Evolutionary conservation across 2,888 invertebrate species (phyloP), one percentile per base, ranked within the genome.

Genomic region (Dione vanillae): DNA sequence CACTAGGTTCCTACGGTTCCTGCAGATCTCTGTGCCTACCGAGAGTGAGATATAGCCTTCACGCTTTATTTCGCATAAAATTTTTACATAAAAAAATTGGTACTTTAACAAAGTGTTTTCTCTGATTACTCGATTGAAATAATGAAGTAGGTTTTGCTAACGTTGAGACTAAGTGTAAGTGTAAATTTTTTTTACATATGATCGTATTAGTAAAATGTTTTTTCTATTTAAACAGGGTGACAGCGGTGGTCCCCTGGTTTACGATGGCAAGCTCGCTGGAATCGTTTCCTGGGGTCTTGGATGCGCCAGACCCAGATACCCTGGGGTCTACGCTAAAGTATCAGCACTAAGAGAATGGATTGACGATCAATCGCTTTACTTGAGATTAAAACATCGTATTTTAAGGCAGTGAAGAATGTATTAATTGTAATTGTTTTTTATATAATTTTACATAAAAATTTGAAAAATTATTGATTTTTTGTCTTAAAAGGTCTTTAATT

Each of bases 251-350:
- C 87, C 87, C 0, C 72, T 92, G 0, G 85, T 90, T 0, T 76
- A 85, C 65, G 84, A 93, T 0, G 90, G 90, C 3, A 92, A 90
- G 61, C 84, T 94, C 9, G 90, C 91, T 12, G 94, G 94, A 0
- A 82, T 94, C 0, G 90, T 94, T 0, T 89, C 92, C 0, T 94
- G 91, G 87, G 92, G 94, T 0, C 78, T 90, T 0, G 93, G 93
- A 0, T 94, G 94, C 51, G 94, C 92, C 0, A 81, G 91, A 73
- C 91, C 93, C 0, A 84, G 85, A 14, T 93, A 85, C 74, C 94
- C 94, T 1, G 93, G 93, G 19, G 92, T 93, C 0, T 94, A 94
- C 78, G 84, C 93, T 0, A 92, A 89, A 76, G 85, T 94, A 1
- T 88, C 94, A 19, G 87, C 89, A 0, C 75, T 93, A 14, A 85